These are phyloP conservation scores for Apaloderma vittatum DNA, from an alignment of 2,113 vertebrate genomes.

Conservation along the genomic window DNA sequence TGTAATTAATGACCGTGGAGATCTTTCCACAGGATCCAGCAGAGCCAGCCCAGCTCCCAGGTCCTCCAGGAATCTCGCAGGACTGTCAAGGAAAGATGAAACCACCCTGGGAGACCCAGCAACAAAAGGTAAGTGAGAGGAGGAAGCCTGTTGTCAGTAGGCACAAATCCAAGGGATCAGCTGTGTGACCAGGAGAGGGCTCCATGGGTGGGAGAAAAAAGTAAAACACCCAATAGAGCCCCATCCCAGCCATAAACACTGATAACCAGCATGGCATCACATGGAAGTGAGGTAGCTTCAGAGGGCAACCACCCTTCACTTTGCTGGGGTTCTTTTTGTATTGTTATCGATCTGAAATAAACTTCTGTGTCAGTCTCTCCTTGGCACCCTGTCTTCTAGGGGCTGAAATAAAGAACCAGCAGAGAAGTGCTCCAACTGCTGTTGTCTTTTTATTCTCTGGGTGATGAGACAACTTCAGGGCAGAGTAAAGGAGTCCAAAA, in stretches of 20 bases:
- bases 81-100: not conserved
- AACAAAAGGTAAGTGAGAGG: conserved; percentile 4
- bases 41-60: not conserved
- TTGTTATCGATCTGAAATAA: not conserved
- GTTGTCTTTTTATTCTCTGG: not conserved
- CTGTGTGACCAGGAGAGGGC: not conserved
- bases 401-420: not conserved
- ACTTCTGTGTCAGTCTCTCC: not conserved
- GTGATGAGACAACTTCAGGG: not conserved
- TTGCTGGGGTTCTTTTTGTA: not conserved
- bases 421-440: not conserved
- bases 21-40: not conserved
- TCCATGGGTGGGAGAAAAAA: not conserved
- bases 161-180: not conserved
- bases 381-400: not conserved
- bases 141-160: not conserved
- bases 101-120: not conserved
- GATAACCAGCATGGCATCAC: rapidly evolving
- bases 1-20: not conserved
- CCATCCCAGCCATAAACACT: not conserved
- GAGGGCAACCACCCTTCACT: not conserved
- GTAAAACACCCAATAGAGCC: not conserved
- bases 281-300: not conserved
- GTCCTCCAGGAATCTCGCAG: rapidly evolving
- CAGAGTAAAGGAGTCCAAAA: not conserved